Evolutionary conservation across 2,113 vertebrate genomes (phyloP).

Genomic region (Tenebrosternarchus preto): DNA sequence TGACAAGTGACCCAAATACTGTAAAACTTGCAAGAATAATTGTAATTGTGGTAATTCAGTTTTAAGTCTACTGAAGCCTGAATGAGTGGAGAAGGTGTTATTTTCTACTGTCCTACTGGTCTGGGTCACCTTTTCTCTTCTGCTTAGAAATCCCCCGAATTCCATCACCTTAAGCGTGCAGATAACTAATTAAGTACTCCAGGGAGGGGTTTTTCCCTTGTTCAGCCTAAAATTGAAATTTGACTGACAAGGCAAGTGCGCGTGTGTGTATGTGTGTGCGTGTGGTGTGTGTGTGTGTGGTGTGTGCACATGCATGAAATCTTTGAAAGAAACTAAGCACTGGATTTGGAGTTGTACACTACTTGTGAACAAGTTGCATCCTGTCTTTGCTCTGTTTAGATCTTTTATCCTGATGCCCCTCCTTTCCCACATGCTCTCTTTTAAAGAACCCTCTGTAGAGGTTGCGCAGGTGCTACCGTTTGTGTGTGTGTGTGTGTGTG

Average conservation of each 20-base stretch:
- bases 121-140: background rate
- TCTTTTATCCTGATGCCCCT: background rate
- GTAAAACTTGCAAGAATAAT: background rate
- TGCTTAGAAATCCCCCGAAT: background rate
- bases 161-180: background rate
- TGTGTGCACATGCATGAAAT: background rate
- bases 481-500: slow-evolving; percentile 37
- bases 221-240: too few relatives aligned
- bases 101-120: background rate
- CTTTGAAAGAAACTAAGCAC: background rate
- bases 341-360: background rate
- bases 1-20: background rate
- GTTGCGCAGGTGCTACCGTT: slow-evolving; percentile 17
- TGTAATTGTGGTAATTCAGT: background rate
- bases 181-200: background rate
- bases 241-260: background rate
- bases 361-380: slow-evolving; percentile 26
- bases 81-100: background rate
- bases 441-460: background rate
- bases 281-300: too few relatives aligned
- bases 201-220: background rate
- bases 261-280: background rate
- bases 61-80: background rate
- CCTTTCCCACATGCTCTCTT: background rate
- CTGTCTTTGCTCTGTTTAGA: slow-evolving; percentile 20